Conservation (phyloP, 1,140 invertebrate genomes). For the Drosophila miranda region DNA sequence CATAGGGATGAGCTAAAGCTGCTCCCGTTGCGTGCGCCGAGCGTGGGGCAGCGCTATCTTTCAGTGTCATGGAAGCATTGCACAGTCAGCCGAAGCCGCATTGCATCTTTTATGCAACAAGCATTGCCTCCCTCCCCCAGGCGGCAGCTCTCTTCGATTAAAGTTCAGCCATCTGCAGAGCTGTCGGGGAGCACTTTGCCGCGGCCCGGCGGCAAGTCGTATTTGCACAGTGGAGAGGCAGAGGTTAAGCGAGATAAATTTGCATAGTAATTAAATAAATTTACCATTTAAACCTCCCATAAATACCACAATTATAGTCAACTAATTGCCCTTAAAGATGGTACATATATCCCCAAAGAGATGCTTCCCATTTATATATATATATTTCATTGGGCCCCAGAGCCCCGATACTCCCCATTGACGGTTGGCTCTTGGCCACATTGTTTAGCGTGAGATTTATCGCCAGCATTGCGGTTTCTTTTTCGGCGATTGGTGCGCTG, state of each 20-base stretch:
- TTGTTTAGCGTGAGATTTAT: slow-evolving; percentile 59
- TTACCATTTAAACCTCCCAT: no score
- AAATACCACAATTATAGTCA: no score
- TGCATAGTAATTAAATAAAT: no score
- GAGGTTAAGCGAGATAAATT: no score
- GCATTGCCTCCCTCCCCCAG: slow-evolving; percentile 1
- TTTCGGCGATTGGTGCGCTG: slow-evolving; percentile 24
- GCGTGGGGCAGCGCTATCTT: slow-evolving; percentile 41
- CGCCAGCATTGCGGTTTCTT: slow-evolving; percentile 44
- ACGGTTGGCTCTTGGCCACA: slow-evolving; percentile 35
- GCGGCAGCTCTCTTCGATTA: not conserved
- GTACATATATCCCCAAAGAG: no score
- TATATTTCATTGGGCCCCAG: not conserved
- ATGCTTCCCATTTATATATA: no score
- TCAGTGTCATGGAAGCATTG: slow-evolving; percentile 56
- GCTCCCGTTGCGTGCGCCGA: slow-evolving; percentile 53
- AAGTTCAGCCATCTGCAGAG: slow-evolving; percentile 18
- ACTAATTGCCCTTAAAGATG: no score
- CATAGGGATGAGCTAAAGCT: slow-evolving; percentile 40
- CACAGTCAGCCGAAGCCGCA: slow-evolving; percentile 16
- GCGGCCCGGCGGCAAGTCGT: slow-evolving; percentile 3
- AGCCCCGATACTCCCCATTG: not conserved
- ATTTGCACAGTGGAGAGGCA: not conserved
- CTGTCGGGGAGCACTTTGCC: not conserved
- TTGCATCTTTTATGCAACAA: slow-evolving; percentile 39